These are phyloP conservation scores for Mimas tiliae DNA, from an alignment of 2,888 invertebrate genomes.

Conservation along the genomic window DNA sequence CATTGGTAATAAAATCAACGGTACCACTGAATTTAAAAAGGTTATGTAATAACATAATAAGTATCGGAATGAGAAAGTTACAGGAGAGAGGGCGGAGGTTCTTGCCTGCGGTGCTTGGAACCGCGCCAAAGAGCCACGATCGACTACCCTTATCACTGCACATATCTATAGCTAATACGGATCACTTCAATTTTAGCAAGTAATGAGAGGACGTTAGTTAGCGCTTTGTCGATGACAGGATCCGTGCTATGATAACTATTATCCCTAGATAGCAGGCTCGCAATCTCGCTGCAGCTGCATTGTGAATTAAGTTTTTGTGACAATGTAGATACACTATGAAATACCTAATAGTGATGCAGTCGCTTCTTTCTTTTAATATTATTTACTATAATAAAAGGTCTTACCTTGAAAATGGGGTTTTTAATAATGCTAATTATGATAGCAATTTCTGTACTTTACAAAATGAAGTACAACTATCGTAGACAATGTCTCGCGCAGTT, in stretches of 20 bases:
- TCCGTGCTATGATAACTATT: neutral
- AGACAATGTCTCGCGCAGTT: neutral
- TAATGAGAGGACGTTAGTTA: conserved; percentile 16
- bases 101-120: conserved; percentile 25
- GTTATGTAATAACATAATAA: conserved; percentile 5
- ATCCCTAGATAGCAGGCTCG: neutral
- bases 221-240: neutral
- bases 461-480: neutral
- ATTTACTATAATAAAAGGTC: neutral
- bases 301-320: neutral
- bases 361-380: neutral
- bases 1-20: neutral
- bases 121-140: conserved; percentile 28
- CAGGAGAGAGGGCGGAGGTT: conserved; percentile 5
- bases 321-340: too few relatives aligned
- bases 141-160: conserved; percentile 27
- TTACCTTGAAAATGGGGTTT: neutral
- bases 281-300: neutral
- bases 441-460: neutral
- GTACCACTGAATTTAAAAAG: neutral
- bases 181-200: conserved; percentile 26
- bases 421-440: neutral
- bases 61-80: conserved; percentile 10
- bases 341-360: neutral
- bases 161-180: conserved; percentile 22